Evolutionary conservation across 2,888 invertebrate genomes (phyloP), one percentile per base, ranked within the genome.

Genomic region (Syrista parreyssii): DNA sequence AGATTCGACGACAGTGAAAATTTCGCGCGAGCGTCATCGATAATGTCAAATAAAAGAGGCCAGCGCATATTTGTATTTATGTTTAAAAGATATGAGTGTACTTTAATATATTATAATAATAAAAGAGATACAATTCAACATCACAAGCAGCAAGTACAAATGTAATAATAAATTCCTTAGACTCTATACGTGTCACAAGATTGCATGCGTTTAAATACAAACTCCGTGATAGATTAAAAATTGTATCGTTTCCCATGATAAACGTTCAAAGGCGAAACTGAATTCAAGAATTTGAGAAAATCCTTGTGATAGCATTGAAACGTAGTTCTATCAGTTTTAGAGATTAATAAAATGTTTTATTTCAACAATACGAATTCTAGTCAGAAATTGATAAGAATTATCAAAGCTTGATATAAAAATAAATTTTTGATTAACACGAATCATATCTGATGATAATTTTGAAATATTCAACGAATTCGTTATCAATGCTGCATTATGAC

Each of bases 41-140:
- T 35, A 68, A 68, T 12, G 30, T 32, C 12, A 23, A 31, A 31
- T 9, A 15, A 69, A 4, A 32, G 31, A 31, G 6, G 9, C 55
- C 15, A 55, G 55, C 23, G 75, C 40, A 76, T 73, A 76, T 78
- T 76, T 78, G 76, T 76, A 78, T 78, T 78, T 75, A 78, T 71
- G 75, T 76, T 77, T 35, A 73, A 55, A 76, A 73, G 75, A 78
- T 68, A 78, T 78, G 55, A 78, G 75, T 78, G 78, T 78, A 76
- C 73, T 78, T 78, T 78, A 78, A 73, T 78, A 78, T 78, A 78
- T 78, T 78, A 76, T 76, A 76, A 78, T 78, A 78, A 78, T 78
- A 78, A 78, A 78, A 78, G 23, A 55, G 55, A 55, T 23, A 55
- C 23, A 55, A 55, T 55, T 55, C 23, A 23, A 55, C 23, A 55